Conservation (phyloP, 1,140 invertebrate species). For the Gonatopus flavifemur region DNA sequence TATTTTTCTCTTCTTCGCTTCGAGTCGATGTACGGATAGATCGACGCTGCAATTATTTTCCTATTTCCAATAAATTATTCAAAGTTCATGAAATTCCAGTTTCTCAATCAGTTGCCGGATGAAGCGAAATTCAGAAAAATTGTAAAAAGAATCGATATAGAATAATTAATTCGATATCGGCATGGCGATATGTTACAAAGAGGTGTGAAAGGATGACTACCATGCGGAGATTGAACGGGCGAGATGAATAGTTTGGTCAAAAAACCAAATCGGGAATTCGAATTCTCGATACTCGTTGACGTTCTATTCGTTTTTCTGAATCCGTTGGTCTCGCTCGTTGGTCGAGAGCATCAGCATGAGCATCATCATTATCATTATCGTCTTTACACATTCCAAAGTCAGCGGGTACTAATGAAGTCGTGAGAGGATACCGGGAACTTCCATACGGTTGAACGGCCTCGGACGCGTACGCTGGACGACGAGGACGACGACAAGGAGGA, state of each 20-base stretch:
- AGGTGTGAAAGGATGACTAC: no score
- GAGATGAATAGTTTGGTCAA: slow-evolving; percentile 11
- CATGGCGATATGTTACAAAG: no score
- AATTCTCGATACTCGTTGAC: slow-evolving; percentile 9
- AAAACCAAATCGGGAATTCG: slow-evolving; percentile 5
- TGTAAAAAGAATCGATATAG: no score
- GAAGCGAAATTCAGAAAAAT: no score
- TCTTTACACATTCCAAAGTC: slow-evolving; percentile 31
- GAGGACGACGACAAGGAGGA: neutral
- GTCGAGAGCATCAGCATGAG: neutral
- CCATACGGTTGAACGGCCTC: slow-evolving; percentile 20
- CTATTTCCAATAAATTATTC: no score
- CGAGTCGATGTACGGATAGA: no score
- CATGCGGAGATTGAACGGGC: slow-evolving; percentile 3
- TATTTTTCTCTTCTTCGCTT: no score
- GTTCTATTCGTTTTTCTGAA: slow-evolving; percentile 6
- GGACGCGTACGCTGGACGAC: neutral
- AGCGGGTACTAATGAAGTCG: slow-evolving; percentile 42
- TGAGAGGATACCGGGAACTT: slow-evolving; percentile 23
- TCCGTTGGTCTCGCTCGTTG: neutral
- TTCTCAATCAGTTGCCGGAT: no score
- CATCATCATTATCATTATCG: slow-evolving; percentile 9
- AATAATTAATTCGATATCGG: no score
- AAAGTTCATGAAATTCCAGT: no score
- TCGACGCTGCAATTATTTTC: no score